Evolutionary conservation across 2,113 vertebrate genomes (phyloP), one percentile per base, ranked within the genome.

Genomic region (Nibea coibor): DNA sequence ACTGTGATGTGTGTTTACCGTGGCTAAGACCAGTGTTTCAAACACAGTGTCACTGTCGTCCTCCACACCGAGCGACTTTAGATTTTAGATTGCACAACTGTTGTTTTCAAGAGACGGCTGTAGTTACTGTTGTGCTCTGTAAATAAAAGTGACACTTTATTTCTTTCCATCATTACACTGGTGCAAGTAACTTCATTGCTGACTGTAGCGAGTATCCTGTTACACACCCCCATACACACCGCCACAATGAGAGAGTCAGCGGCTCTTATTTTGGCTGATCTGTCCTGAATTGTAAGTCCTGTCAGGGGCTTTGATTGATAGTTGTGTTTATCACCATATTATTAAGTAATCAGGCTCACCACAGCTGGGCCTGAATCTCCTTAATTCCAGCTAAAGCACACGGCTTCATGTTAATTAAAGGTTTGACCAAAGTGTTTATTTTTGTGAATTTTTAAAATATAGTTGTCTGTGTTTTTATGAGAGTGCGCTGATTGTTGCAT

Each of bases 311-410:
- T 88, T 94, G 95, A 95, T 95, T 93, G 90, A 95, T 94, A 88
- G 91, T 87, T 92, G 81, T 91, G 90, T 93, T 94, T 92, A 94
- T 94, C 92, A 94, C 87, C 89, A 83, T 96, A 90, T 95, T 94
- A 95, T 95, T 94, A 95, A 94, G 92, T 91, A 94, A 94, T 95
- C 94, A 95, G 88, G 85, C 82, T 86, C 79, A 90, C 92, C 93
- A 78, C 94, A 93, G 91, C 89, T 74, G 80, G 80, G 83, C 82
- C 88, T 89, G 78, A 86, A 93, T 82, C 84, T 92, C 89, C 94
- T 94, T 94, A 92, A 94, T 94, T 94, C 91, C 73, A 89, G 87
- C 79, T 87, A 90, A 87, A 91, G 78, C 87, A 81, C 89, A 93
- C 64, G 80, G 89, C 89, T 88, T 91, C 83, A 68, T 82, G 87